Percentiles rank a stretch among this genome's conserved stretches.
These are phyloP conservation scores for Agrotis segetum DNA, from an alignment of 2,888 invertebrate species.

Conservation along the genomic window DNA sequence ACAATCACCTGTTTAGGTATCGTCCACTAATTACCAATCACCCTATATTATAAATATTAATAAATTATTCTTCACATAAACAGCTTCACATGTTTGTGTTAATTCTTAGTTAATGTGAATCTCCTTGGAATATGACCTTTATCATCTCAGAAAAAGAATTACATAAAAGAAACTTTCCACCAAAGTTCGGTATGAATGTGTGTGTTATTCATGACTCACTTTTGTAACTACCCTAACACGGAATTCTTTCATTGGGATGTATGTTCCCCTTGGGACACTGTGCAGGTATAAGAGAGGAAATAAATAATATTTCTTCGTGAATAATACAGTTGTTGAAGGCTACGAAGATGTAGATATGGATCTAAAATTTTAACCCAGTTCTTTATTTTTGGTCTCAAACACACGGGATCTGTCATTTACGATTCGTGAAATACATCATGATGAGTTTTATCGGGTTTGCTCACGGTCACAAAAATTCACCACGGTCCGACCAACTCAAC, in stretches of 20 bases:
- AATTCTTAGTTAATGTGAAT: not conserved
- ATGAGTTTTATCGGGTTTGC: too few species aligned
- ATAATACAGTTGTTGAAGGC: conserved; percentile 2
- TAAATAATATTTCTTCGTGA: conserved; percentile 25
- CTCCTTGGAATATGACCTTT: conserved; percentile 21
- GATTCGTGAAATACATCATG: too few species aligned
- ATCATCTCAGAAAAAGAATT: conserved; percentile 23
- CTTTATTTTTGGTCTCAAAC: too few species aligned
- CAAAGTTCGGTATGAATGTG: conserved; percentile 34
- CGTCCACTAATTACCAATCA: too few species aligned
- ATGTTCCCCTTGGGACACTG: conserved; percentile 20
- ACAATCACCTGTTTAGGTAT: too few species aligned
- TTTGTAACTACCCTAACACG: conserved; percentile 10
- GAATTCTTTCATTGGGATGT: conserved; percentile 25
- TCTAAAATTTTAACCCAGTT: not conserved
- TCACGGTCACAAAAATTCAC: too few species aligned
- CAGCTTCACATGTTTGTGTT: not conserved
- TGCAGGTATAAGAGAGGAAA: conserved; percentile 15
- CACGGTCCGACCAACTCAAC: too few species aligned
- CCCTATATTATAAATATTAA: too few species aligned
- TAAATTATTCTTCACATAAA: not conserved
- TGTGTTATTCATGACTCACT: conserved; percentile 34
- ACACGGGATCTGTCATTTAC: too few species aligned
- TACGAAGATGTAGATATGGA: too few species aligned
- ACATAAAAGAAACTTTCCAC: conserved; percentile 22